Evolutionary conservation across 2,113 vertebrate species (phyloP), one percentile per base, ranked within the genome.

Genomic region (Vidua macroura): DNA sequence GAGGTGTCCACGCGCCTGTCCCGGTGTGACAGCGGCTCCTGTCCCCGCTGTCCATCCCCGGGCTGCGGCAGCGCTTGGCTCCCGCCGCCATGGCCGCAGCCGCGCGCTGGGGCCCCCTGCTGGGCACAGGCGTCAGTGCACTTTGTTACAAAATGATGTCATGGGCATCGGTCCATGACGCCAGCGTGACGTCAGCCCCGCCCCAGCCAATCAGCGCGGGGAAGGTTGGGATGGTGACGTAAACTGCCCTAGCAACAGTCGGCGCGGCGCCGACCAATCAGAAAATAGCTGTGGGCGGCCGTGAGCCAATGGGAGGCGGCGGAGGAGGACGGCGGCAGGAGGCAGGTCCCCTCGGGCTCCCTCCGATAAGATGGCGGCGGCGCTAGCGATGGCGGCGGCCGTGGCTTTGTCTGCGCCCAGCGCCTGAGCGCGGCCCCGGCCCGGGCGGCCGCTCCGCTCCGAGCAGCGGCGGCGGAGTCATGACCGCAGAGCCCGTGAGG

Each of bases 281-380:
- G 93, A 97, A 98, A 95, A 93, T 95, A 86, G 91, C 77, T 46
- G 72, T 25, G 73, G 79, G 82, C 83, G 53, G 37, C 68, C 17
- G 21, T 5, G 68, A 95, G 92, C 97, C 98, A 99, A 98, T 98
- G 64, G 96, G 92, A 92, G 58, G 2, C 82, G 58, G 24, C 90
- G 82, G 77, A 82, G 73, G 93, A 86, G 96, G 97, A 97, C 96
- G 97, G 96, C 97, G 97, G 97, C 96, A 97, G 96, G 96, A 98
- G 98, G 98, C 98, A 97, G 98, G 98, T 97, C 97, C 97, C 79
- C 96, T 95, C 56, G 44, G 78, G 78, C 76, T 97, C 96, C 96
- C 98, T 98, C 98, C 96, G 98, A 97, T 97, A 99, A 99, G 98
- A 99, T 99, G 98, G 99, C 99, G 98, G 98, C 97, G 86, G 98